Evolutionary conservation across 2,797 vertebrate species (phyloP).

Genomic region (Clarias laeviceps): DNA sequence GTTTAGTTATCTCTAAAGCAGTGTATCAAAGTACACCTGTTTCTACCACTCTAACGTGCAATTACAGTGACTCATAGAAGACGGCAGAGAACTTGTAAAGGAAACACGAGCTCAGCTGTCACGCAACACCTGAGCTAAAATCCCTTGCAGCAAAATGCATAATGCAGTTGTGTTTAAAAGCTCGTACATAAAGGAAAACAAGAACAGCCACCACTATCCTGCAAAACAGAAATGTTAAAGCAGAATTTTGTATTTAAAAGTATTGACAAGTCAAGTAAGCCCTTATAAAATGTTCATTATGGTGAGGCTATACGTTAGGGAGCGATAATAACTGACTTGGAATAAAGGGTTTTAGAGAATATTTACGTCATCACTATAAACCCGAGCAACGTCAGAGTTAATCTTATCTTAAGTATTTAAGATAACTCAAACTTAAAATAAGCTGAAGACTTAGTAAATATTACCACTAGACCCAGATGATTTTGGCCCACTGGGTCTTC

Average conservation of each 20-base stretch:
- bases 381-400: no score
- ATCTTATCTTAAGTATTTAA: not conserved
- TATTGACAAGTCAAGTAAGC: not conserved
- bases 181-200: not conserved
- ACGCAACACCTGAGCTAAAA: conserved; percentile 23
- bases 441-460: not conserved
- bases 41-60: conserved; percentile 26
- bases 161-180: conserved; percentile 20
- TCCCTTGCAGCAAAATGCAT: not conserved
- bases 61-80: conserved; percentile 24
- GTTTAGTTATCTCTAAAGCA: conserved; percentile 16
- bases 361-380: not conserved
- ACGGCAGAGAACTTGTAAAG: not conserved
- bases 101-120: conserved; percentile 30
- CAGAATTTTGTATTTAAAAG: not conserved
- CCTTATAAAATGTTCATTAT: not conserved
- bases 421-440: not conserved
- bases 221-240: not conserved
- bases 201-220: not conserved
- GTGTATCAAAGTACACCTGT: conserved; percentile 36
- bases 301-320: not conserved
- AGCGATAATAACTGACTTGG: not conserved
- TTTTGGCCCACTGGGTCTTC: not conserved
- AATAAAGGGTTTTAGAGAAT: not conserved
- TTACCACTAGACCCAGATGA: not conserved